Conservation (phyloP, 2,113 vertebrate species). For the Haplotaxodon microlepis region DNA sequence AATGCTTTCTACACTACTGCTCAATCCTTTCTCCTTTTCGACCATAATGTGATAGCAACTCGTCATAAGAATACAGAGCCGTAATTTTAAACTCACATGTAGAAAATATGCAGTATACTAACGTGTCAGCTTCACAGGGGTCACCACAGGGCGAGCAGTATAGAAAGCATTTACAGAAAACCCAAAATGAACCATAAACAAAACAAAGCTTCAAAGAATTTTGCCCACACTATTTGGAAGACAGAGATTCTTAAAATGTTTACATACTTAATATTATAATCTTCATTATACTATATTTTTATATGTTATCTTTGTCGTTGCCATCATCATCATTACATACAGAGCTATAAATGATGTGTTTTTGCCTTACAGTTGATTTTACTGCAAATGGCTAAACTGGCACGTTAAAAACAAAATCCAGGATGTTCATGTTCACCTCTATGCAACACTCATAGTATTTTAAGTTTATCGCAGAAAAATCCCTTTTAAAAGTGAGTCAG, state of each 20-base stretch:
- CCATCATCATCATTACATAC: constrained; percentile 44
- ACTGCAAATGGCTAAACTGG: constrained; percentile 33
- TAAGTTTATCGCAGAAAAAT: not conserved
- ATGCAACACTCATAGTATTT: constrained; percentile 17
- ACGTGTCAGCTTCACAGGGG: constrained; percentile 21
- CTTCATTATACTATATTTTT: constrained; percentile 55
- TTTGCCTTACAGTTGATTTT: constrained; percentile 33
- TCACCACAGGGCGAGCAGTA: constrained; percentile 49
- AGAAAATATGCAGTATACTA: constrained; percentile 27
- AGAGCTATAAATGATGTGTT: constrained; percentile 49
- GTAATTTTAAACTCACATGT: constrained; percentile 19
- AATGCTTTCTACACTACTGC: constrained; percentile 69
- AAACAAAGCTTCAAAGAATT: constrained; percentile 46
- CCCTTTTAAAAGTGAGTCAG: constrained; percentile 9
- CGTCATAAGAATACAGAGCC: constrained; percentile 24
- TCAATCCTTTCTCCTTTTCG: constrained; percentile 26
- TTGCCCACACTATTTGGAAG: constrained; percentile 70
- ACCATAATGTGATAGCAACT: constrained; percentile 13
- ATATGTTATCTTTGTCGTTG: constrained; percentile 20
- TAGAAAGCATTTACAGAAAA: constrained; percentile 63
- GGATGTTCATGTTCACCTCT: not conserved
- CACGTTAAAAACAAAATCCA: constrained; percentile 1
- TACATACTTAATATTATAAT: constrained; percentile 65
- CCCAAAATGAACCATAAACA: constrained; percentile 12
- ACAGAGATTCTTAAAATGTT: constrained; percentile 67